A percentile compares a stretch with the other conserved stretches of the same genome.
phyloP scores from a whole-genome alignment of 2,113 vertebrate genomes.

The Microtus ochrogaster region DNA sequence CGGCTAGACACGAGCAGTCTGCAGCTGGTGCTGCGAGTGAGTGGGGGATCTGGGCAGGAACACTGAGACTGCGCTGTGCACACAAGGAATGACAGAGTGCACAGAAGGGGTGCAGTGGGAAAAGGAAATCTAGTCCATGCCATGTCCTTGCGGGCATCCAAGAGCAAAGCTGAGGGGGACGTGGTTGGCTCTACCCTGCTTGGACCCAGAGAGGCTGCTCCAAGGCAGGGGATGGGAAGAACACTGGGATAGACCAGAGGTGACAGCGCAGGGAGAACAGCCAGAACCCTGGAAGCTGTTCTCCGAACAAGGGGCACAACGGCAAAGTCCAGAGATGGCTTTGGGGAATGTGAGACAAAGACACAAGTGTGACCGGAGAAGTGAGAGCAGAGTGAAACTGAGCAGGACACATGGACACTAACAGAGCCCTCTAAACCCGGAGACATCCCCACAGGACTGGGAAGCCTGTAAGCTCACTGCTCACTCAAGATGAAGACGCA shows the following conservation, averaged over 20 bases:
- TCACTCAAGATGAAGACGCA: fast-evolving
- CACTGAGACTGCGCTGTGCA: background rate
- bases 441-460: fast-evolving
- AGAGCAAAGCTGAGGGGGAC: fast-evolving
- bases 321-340: background rate
- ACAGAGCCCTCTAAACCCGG: background rate
- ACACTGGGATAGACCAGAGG: too few relatives aligned
- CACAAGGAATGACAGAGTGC: fast-evolving
- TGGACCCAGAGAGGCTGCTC: fast-evolving
- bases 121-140: background rate
- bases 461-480: background rate
- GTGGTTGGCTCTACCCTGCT: fast-evolving
- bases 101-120: fast-evolving
- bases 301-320: background rate
- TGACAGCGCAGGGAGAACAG: background rate
- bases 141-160: background rate
- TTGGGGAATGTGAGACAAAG: background rate
- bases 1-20: too few relatives aligned
- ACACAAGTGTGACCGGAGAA: background rate
- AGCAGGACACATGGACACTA: background rate
- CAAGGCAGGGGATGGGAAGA: fast-evolving
- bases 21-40: background rate
- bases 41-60: background rate
- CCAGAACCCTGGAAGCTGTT: background rate
- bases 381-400: background rate